Evolutionary conservation across 2,797 vertebrate species (phyloP), one percentile per base, ranked within the genome.

Genomic region (Naso thynnoides): DNA sequence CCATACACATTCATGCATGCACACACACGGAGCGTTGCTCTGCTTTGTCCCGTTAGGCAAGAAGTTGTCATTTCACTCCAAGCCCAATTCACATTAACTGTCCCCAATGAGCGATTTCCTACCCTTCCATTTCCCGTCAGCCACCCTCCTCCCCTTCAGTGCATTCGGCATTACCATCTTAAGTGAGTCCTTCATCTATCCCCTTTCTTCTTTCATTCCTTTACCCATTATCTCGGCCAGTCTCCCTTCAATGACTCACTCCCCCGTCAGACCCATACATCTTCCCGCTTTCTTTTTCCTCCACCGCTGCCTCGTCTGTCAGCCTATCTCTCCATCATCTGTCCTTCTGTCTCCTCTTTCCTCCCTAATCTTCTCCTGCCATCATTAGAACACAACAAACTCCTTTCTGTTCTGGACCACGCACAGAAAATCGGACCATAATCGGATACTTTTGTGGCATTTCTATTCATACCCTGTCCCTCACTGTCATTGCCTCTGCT

Each of bases 141-240:
- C 36, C 74, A 47, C 60, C 58, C 45, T 21, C 45, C 41, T 29
- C 41, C 63, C 76, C 31, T 72, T 82, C 76, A 85, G 80, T 88
- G 82, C 88, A 76, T 87, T 88, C 73, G 11, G 81, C 89, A 92
- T 94, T 91, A 90, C 90, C 90, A 91, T 93, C 89, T 89, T 92
- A 91, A 93, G 91, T 90, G 90, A 93, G 89, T 92, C 87, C 84
- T 92, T 92, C 89, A 90, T 93, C 90, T 88, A 86, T 87, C 86
- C 83, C 84, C 79, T 85, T 82, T 89, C 82, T 87, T 83, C 85
- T 81, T 85, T 87, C 82, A 78, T 86, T 87, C 82, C 84, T 84
- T 81, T 84, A 57, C 82, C 89, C 92, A 92, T 93, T 94, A 93
- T 93, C 92, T 89, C 70, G 24, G 63, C 76, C 54, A 79, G 89